These are phyloP conservation scores for Zygaena filipendulae DNA, from an alignment of 2,888 invertebrate species.

Conservation along the genomic window DNA sequence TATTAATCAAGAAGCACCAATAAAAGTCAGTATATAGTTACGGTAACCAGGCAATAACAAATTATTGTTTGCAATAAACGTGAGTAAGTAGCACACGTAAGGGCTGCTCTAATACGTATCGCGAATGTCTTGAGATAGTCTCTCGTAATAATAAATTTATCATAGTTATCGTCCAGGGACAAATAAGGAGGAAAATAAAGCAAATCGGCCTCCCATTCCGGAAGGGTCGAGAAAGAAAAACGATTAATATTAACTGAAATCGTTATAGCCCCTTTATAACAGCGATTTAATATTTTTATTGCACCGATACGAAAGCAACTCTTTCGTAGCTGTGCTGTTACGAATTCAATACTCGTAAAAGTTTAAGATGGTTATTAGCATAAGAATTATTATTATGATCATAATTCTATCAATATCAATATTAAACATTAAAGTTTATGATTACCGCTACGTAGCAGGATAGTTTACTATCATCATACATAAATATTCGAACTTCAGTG, in stretches of 20 bases:
- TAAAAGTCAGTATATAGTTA: too few species aligned
- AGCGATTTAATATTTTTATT: conserved; percentile 59
- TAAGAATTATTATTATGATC: conserved; percentile 13
- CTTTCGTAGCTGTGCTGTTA: too few species aligned
- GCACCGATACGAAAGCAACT: conserved; percentile 47
- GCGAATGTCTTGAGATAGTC: conserved; percentile 51
- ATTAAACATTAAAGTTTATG: too few species aligned
- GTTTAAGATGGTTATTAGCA: conserved; percentile 18
- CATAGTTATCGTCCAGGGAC: conserved; percentile 56
- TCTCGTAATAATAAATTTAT: conserved; percentile 63
- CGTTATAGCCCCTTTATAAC: conserved; percentile 55
- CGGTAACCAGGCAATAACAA: not conserved
- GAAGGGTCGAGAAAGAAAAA: conserved; percentile 64
- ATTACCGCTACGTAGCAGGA: too few species aligned
- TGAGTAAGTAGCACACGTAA: too few species aligned
- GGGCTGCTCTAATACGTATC: conserved; percentile 52
- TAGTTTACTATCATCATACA: too few species aligned
- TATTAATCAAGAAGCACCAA: too few species aligned
- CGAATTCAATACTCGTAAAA: conserved; percentile 35
- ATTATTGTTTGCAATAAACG: conserved; percentile 27
- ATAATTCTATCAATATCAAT: too few species aligned
- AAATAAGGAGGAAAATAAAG: conserved; percentile 63
- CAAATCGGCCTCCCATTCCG: conserved; percentile 40
- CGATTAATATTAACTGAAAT: conserved; percentile 69
- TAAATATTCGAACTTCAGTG: too few species aligned